A percentile compares a stretch with the other conserved stretches of the same genome.
phyloP scores from a whole-genome alignment of 2,888 invertebrate genomes.

The Amphimallon solstitiale region DNA sequence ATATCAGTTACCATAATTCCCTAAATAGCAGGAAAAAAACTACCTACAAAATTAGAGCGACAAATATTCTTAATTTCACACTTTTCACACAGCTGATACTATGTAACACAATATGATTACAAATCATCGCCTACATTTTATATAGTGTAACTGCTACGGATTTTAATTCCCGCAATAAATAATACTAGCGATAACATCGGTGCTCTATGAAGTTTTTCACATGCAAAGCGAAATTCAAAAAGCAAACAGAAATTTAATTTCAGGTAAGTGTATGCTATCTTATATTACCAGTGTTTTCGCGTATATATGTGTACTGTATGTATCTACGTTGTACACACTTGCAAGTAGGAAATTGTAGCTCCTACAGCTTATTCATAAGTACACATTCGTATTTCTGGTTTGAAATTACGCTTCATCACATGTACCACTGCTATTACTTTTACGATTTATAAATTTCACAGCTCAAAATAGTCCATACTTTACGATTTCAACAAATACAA shows the following conservation, averaged over 20 bases:
- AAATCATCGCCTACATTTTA: too few relatives aligned
- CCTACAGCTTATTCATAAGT: not conserved
- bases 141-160: not conserved
- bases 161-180: not conserved
- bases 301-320: not conserved
- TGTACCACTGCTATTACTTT: not conserved
- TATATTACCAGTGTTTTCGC: not conserved
- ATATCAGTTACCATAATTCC: too few relatives aligned
- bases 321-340: not conserved
- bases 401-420: not conserved
- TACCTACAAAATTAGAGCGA: too few relatives aligned
- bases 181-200: not conserved
- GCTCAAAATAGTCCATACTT: not conserved
- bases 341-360: not conserved
- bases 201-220: too few relatives aligned
- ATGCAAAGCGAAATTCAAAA: not conserved
- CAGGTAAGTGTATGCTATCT: constrained; percentile 16
- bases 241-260: constrained; percentile 16
- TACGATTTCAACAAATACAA: too few relatives aligned
- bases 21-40: too few relatives aligned
- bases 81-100: too few relatives aligned
- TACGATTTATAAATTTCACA: not conserved
- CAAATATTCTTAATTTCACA: too few relatives aligned
- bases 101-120: too few relatives aligned
- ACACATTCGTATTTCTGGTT: not conserved